Evolutionary conservation across 35 echinoderm and acorn worm species (phyloP).

Genomic region (Patiria miniata): DNA sequence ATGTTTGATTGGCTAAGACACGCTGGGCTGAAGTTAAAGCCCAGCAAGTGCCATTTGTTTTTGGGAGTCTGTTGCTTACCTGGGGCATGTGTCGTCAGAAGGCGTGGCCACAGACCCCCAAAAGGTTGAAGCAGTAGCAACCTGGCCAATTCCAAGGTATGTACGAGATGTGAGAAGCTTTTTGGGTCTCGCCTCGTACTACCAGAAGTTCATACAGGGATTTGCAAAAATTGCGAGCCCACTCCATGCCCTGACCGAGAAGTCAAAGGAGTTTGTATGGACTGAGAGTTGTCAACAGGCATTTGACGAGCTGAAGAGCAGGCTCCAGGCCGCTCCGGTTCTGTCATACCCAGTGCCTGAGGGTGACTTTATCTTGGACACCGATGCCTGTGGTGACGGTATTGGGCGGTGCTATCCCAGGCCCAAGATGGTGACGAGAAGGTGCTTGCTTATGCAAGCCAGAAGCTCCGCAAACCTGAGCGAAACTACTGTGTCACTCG

Average conservation of each 20-base stretch:
- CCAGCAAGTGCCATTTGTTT: conserved; percentile 62
- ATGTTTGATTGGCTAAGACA: conserved; percentile 33
- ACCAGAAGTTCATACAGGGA: conserved; percentile 34
- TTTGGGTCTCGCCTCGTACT: conserved; percentile 54
- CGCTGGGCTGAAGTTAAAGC: conserved; percentile 32
- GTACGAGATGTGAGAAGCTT: conserved; percentile 53
- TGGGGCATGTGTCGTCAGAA: conserved; percentile 52
- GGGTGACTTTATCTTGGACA: conserved; percentile 46
- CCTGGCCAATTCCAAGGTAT: background rate
- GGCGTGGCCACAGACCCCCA: conserved; percentile 39
- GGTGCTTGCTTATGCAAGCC: conserved; percentile 54
- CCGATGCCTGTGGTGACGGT: conserved; percentile 37
- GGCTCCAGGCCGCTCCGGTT: conserved; percentile 43
- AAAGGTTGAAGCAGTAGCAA: conserved; percentile 50
- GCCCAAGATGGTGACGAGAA: conserved; percentile 56
- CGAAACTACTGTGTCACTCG: conserved; percentile 57
- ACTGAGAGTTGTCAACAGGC: conserved; percentile 31
- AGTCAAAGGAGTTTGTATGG: conserved; percentile 29
- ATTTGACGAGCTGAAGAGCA: conserved; percentile 34
- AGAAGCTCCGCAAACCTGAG: conserved; percentile 20
- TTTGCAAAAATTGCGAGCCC: conserved; percentile 53
- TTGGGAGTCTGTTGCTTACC: conserved; percentile 21
- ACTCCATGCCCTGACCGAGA: conserved; percentile 37
- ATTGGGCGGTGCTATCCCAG: conserved; percentile 63
- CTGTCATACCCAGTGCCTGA: conserved; percentile 35